Base-by-base conservation (phyloP, 2,888 invertebrate genomes). In the Troides helena region DNA sequence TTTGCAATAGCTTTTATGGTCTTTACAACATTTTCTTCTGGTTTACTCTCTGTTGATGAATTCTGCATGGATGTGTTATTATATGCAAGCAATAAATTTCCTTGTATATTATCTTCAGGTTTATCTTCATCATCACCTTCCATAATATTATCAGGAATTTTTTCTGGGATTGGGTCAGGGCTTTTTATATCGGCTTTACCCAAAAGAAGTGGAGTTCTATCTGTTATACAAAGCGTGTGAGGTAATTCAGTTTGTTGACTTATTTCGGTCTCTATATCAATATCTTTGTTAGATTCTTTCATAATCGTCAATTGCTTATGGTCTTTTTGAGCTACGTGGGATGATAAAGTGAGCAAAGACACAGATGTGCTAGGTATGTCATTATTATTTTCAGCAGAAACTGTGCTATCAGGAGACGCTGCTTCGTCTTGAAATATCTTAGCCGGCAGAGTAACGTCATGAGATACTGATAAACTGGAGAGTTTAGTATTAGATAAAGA, bases 401-500 rank as follows among this genome's bases (percentile, higher is more conserved):
- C 86, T 2, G 92, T 88, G 71, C 91, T 89, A 73, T 95, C 94
- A 0, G 95, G 94, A 0, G 95, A 95, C 0, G 94, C 93, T 0
- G 93, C 94, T 74, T 95, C 95, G 75, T 95, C 95, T 81, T 95
- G 95, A 79, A 95, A 95, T 78, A 95, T 95, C 80, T 95, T 95
- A 10, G 94, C 95, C 0, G 95, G 95, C 23, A 95, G 85, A 12
- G 93, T 94, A 72, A 88, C 94, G 77, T 94, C 95, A 77, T 94
- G 94, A 1, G 92, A 86, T 10, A 94, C 93, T 0, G 94, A 90
- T 61, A 94, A 86, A 73, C 94, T 93, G 0, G 95, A 94, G 18
- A 94, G 78, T 74, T 94, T 94, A 0, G 93, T 84, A 72, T 91
- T 91, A 4, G 93, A 89, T 46, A 93, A 89, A 76, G 90, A 94